Conservation (phyloP, 2,888 invertebrate species). For the Aspidapion aeneum region DNA sequence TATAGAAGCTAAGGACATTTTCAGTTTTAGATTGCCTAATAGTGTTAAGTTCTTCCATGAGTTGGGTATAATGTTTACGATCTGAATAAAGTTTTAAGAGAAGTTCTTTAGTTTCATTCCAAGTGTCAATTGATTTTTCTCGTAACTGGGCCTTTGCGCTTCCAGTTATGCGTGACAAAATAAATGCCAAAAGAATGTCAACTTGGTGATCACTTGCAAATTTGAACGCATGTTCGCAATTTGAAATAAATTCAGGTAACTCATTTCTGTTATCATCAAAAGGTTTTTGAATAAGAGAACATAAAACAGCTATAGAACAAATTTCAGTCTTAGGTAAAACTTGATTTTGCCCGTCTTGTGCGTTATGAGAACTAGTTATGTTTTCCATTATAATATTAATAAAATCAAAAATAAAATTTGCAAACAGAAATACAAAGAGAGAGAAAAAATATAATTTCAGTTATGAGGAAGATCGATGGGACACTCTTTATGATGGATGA, state of each 20-base stretch:
- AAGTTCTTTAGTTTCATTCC: no score
- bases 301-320: no score
- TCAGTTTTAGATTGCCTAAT: constrained; percentile 1
- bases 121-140: neutral
- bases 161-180: constrained; percentile 9
- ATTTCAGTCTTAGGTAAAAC: no score
- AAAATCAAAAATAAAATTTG: no score
- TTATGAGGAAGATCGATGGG: no score
- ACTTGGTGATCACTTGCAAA: neutral
- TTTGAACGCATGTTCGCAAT: constrained; percentile 7
- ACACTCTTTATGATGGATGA: no score
- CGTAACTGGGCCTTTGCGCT: constrained; percentile 3
- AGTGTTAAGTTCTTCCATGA: constrained; percentile 7
- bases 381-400: no score
- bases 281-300: neutral
- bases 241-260: constrained; percentile 12
- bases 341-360: no score
- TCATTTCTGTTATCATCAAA: constrained; percentile 7
- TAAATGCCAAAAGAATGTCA: neutral
- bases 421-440: no score
- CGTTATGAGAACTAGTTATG: no score
- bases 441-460: no score
- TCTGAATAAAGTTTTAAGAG: no score
- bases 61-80: constrained; percentile 3
- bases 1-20: neutral